Evolutionary conservation across 2,113 vertebrate genomes (phyloP).

Genomic region (Aviceda subcristata): DNA sequence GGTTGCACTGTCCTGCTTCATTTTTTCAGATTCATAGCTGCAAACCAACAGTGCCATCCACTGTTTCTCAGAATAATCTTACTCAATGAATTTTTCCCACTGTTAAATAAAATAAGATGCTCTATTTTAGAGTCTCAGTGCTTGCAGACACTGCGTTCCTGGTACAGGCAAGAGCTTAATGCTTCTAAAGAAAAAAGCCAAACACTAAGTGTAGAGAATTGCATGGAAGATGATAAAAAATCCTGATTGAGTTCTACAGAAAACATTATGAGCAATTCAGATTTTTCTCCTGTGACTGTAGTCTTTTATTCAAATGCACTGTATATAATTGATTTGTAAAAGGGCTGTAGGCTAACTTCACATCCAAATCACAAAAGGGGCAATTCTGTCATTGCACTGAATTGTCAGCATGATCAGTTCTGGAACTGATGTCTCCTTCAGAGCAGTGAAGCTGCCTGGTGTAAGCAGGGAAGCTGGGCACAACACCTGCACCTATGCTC

Average conservation of each 20-base stretch:
- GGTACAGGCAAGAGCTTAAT: not conserved
- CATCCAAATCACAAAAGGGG: not conserved
- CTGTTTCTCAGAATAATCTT: constrained; percentile 4
- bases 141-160: not conserved
- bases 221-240: not conserved
- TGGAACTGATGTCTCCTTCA: not conserved
- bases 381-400: not conserved
- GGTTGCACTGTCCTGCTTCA: not conserved
- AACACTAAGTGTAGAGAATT: not conserved
- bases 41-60: constrained; percentile 58
- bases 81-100: not conserved
- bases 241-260: not conserved
- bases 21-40: not conserved
- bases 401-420: not conserved
- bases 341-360: not conserved
- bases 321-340: not conserved
- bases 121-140: not conserved
- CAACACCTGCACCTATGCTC: no score
- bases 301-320: not conserved
- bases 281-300: not conserved
- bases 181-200: not conserved
- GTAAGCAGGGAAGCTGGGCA: not conserved
- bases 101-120: not conserved
- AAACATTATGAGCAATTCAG: not conserved
- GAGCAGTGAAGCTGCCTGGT: not conserved